Base-by-base conservation (phyloP, 2,888 invertebrate genomes). In the Macroteleia sp. region DNA sequence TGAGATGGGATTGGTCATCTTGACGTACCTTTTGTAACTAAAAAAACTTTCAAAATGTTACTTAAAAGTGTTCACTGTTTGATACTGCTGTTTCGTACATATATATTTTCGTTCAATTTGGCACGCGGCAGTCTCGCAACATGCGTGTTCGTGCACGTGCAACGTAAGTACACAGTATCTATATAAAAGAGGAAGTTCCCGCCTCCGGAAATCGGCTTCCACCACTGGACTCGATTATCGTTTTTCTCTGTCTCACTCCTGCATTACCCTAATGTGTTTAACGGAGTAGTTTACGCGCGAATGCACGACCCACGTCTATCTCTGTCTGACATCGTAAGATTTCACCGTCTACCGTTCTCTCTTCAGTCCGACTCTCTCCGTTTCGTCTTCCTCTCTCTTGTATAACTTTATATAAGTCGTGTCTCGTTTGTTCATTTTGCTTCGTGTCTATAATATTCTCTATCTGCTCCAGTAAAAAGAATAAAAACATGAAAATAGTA, bases 171-270 rank as follows among this genome's bases (percentile, higher is more conserved):
- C 32, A 76, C 36, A 22, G 32, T 36, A 14, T 34, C 22, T 36
- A 44, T 30, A 36, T 16, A 20, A 75, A 69, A 69, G 69, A 48
- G 76, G 69, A 76, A 76, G 59, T 76, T 57, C 30, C 76, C 76
- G 64, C 76, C 76, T 46, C 70, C 70, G 76, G 76, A 76, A 76
- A 76, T 52, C 64, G 25, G 59, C 46, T 57, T 64, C 76, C 76
- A 59, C 76, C 70, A 76, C 76, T 64, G 44, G 20, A 30, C 46
- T 52, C 59, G 57, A 71, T 59, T 52, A 77, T 59, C 59, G 12
- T 32, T 44, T 28, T 34, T 56, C 48, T 77, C 44, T 16, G 66
- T 71, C 66, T 39, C 46, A 42, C 61, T 25, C 16, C 39, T 42
- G 59, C 66, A 54, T 69, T 70, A 67, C 61, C 32, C 54, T 42